These are phyloP conservation scores for Thinocorus orbignyianus DNA, from an alignment of 2,113 vertebrate species.

Conservation along the genomic window DNA sequence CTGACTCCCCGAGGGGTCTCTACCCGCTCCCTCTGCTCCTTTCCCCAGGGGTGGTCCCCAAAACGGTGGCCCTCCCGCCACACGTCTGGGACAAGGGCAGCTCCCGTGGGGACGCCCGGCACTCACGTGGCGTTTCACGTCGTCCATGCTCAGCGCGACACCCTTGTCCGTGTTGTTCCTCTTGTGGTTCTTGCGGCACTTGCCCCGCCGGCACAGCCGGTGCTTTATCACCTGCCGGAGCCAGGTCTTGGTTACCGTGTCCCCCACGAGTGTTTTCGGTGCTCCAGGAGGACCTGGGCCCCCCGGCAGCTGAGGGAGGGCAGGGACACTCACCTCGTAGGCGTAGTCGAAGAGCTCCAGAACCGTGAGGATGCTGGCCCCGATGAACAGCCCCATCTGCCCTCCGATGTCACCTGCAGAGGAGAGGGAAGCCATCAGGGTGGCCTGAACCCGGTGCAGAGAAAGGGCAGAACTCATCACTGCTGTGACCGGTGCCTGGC, in stretches of 20 bases:
- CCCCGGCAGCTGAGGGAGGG: rapidly evolving
- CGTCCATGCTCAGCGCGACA: slow-evolving; percentile 93
- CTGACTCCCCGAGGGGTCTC: neutral
- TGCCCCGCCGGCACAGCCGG: slow-evolving; percentile 88
- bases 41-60: neutral
- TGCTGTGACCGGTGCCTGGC: neutral
- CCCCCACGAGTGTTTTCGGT: rapidly evolving
- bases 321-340: slow-evolving; percentile 85
- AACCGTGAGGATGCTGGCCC: slow-evolving; percentile 95
- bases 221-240: slow-evolving; percentile 89
- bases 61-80: rapidly evolving
- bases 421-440: neutral
- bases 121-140: slow-evolving; percentile 97
- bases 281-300: neutral
- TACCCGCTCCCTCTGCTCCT: neutral
- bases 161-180: slow-evolving; percentile 94
- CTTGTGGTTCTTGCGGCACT: slow-evolving; percentile 90
- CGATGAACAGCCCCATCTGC: slow-evolving; percentile 98
- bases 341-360: slow-evolving; percentile 97
- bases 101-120: rapidly evolving
- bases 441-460: rapidly evolving
- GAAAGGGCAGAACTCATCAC: neutral
- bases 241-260: rapidly evolving
- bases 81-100: neutral
- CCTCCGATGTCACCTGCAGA: slow-evolving; percentile 93